A percentile compares a stretch with the other conserved stretches of the same genome.
These are phyloP conservation scores for Laspeyria flexula DNA, from an alignment of 2,888 invertebrate genomes.

Conservation along the genomic window DNA sequence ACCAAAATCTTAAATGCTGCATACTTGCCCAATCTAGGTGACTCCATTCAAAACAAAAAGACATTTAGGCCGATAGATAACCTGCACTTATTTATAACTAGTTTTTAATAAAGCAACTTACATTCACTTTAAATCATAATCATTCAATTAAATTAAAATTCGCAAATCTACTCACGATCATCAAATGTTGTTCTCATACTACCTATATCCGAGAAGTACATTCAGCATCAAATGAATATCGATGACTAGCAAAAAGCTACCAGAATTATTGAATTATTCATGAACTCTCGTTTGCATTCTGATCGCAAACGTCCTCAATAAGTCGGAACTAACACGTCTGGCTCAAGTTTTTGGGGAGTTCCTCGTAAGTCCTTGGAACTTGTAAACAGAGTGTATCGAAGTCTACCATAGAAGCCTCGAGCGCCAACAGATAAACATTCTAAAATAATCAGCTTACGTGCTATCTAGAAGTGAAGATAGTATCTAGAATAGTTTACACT, in stretches of 20 bases:
- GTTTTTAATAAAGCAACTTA: too few relatives aligned
- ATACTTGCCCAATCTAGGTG: too few relatives aligned
- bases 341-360: conserved; percentile 19
- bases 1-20: too few relatives aligned
- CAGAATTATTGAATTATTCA: conserved; percentile 60
- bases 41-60: too few relatives aligned
- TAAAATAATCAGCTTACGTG: conserved; percentile 25
- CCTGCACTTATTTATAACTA: too few relatives aligned
- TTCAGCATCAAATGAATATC: conserved; percentile 57
- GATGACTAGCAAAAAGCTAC: conserved; percentile 57
- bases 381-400: conserved; percentile 41
- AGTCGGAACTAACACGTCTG: conserved; percentile 43
- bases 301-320: conserved; percentile 48
- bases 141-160: too few relatives aligned
- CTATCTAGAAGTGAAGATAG: too few relatives aligned
- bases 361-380: conserved; percentile 38
- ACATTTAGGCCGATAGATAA: too few relatives aligned
- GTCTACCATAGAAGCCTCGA: conserved; percentile 3
- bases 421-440: conserved; percentile 4
- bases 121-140: too few relatives aligned
- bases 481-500: conserved; percentile 16
- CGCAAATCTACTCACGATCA: conserved; percentile 10
- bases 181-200: conserved; percentile 19
- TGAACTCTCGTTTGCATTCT: conserved; percentile 60
- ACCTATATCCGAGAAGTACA: conserved; percentile 41